A percentile compares a stretch with the other conserved stretches of the same genome.
phyloP scores from a whole-genome alignment of 2,888 invertebrate species.

The Hirtodrosophila confusa region DNA sequence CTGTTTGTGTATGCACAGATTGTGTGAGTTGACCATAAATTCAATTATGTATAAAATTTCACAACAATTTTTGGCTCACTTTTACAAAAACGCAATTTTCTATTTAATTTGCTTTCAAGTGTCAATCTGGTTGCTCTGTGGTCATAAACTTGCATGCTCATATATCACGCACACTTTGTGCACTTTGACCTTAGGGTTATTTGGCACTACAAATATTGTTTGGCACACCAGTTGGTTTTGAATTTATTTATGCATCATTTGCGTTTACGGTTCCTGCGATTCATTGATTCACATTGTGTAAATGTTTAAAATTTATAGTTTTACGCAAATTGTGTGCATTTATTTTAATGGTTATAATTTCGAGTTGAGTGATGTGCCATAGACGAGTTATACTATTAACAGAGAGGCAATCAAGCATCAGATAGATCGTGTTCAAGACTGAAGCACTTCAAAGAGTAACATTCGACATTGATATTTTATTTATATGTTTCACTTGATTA shows the following conservation, averaged over 20 bases:
- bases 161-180: slow-evolving; percentile 41
- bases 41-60: slow-evolving; percentile 82
- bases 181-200: slow-evolving; percentile 65
- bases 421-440: not conserved
- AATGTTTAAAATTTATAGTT: slow-evolving; percentile 26
- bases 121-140: slow-evolving; percentile 60
- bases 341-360: slow-evolving; percentile 36
- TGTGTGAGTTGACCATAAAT: slow-evolving; percentile 65
- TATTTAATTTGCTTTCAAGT: slow-evolving; percentile 73
- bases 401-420: not conserved
- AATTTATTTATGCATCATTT: slow-evolving; percentile 75
- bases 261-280: slow-evolving; percentile 71
- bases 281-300: slow-evolving; percentile 69
- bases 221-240: slow-evolving; percentile 59
- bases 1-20: slow-evolving; percentile 64
- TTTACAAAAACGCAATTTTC: slow-evolving; percentile 72
- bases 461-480: too few species aligned
- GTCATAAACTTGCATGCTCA: slow-evolving; percentile 36
- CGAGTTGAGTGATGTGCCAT: not conserved
- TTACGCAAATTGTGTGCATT: slow-evolving; percentile 25
- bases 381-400: not conserved
- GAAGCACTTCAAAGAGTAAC: too few species aligned
- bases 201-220: slow-evolving; percentile 52
- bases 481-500: too few species aligned
- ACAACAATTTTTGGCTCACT: slow-evolving; percentile 67